Evolutionary conservation across 2,888 invertebrate genomes (phyloP), one percentile per base, ranked within the genome.

Genomic region (Perizoma flavofasciatum): DNA sequence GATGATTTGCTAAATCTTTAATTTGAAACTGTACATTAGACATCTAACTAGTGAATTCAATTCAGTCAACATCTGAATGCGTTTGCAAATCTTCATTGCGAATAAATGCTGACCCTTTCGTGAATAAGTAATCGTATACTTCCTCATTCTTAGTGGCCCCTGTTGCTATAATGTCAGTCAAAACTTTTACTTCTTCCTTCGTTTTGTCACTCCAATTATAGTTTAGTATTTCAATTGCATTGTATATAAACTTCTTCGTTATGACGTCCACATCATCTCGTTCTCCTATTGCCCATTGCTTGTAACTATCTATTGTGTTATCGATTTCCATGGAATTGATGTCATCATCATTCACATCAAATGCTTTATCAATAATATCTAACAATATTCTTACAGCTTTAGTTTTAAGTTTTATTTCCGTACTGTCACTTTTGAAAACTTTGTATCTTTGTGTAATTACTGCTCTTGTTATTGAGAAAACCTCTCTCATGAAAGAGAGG

Each of bases 281-380:
- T 0, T 58, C 8, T 4, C 55, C 52, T 0, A 4, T 0, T 0
- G 54, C 45, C 79, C 80, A 82, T 4, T 64, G 50, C 6, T 53
- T 65, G 4, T 82, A 53, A 2, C 60, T 63, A 9, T 68, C 63
- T 4, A 71, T 57, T 0, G 66, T 55, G 3, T 68, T 69, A 59
- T 71, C 69, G 47, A 77, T 71, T 34, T 73, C 72, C 35, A 78
- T 66, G 0, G 53, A 39, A 2, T 77, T 51, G 0, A 77, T 4
- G 1, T 74, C 71, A 6, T 74, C 67, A 0, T 68, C 73, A 5
- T 70, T 65, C 0, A 43, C 7, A 43, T 61, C 57, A 49, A 82
- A 75, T 0, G 80, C 69, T 68, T 72, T 75, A 44, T 85, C 79
- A 7, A 85, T 61, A 4, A 86, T 74, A 58, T 83, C 82, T 6